These are phyloP conservation scores for Neolamprologus falcicula DNA, from an alignment of 2,113 vertebrate species.

Conservation along the genomic window DNA sequence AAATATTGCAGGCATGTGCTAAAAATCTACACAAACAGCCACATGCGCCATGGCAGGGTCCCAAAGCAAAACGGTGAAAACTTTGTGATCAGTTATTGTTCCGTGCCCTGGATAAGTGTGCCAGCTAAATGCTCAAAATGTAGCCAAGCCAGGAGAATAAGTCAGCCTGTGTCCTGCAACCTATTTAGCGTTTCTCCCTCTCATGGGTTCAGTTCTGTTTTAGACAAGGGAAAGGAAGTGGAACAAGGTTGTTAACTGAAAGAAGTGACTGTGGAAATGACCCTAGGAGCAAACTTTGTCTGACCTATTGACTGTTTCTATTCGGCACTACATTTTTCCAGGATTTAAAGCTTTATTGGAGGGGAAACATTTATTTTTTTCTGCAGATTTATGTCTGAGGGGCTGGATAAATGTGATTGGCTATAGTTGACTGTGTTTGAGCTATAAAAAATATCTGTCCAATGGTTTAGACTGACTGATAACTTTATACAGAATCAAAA, in stretches of 20 bases:
- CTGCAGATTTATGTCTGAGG: neutral
- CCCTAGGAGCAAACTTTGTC: neutral
- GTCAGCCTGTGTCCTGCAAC: neutral
- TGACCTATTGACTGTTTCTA: neutral
- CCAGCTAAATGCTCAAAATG: neutral
- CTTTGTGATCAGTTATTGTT: slow-evolving; percentile 3
- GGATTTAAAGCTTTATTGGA: neutral
- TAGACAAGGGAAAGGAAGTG: slow-evolving; percentile 11
- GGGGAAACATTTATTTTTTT: neutral
- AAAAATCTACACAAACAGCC: neutral
- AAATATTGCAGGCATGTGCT: neutral
- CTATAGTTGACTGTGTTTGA: neutral
- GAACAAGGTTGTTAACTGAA: neutral
- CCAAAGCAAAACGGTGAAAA: neutral
- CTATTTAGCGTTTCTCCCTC: neutral
- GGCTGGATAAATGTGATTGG: neutral
- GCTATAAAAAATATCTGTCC: neutral
- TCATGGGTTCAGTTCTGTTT: slow-evolving; percentile 46
- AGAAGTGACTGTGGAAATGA: neutral
- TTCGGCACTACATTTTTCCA: neutral
- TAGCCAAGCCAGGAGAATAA: neutral
- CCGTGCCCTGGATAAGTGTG: neutral
- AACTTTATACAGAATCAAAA: neutral
- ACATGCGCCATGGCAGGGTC: neutral
- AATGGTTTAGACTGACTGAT: neutral